Evolutionary conservation across 2,888 invertebrate genomes (phyloP).

Genomic region (Lepidocyrtoides sp.): DNA sequence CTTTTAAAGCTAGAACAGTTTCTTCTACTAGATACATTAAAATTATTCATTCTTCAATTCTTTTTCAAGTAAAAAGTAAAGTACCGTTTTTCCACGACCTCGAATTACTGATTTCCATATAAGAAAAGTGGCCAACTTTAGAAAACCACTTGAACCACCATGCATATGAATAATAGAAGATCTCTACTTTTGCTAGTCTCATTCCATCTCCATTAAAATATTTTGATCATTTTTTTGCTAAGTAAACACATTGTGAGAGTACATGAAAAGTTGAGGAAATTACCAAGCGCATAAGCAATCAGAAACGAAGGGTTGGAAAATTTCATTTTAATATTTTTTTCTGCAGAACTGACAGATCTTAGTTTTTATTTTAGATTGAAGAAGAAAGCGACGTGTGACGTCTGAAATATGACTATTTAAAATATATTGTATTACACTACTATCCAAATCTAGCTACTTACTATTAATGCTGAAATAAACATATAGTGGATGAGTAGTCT

Average conservation of each 20-base stretch:
- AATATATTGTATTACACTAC: too few species aligned
- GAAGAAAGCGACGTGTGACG: not conserved
- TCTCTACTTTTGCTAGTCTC: conserved; percentile 3
- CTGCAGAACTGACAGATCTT: not conserved
- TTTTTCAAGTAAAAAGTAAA: too few species aligned
- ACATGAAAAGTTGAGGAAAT: conserved; percentile 19
- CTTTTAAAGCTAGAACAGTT: too few species aligned
- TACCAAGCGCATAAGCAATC: conserved; percentile 18
- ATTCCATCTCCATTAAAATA: conserved; percentile 38
- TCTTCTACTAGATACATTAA: too few species aligned
- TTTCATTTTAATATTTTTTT: conserved; percentile 24
- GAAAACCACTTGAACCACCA: not conserved
- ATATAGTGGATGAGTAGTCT: too few species aligned
- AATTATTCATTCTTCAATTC: too few species aligned
- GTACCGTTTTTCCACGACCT: not conserved
- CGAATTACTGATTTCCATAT: conserved; percentile 24
- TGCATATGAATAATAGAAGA: too few species aligned
- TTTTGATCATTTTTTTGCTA: conserved; percentile 40
- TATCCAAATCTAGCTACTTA: too few species aligned
- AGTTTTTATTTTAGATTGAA: not conserved
- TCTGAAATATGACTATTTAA: not conserved
- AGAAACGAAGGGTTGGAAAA: not conserved
- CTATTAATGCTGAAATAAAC: too few species aligned
- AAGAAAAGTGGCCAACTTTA: not conserved
- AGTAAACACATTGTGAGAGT: conserved; percentile 11